Evolutionary conservation across 2,888 invertebrate species (phyloP).

Genomic region (Aspidapion aeneum): DNA sequence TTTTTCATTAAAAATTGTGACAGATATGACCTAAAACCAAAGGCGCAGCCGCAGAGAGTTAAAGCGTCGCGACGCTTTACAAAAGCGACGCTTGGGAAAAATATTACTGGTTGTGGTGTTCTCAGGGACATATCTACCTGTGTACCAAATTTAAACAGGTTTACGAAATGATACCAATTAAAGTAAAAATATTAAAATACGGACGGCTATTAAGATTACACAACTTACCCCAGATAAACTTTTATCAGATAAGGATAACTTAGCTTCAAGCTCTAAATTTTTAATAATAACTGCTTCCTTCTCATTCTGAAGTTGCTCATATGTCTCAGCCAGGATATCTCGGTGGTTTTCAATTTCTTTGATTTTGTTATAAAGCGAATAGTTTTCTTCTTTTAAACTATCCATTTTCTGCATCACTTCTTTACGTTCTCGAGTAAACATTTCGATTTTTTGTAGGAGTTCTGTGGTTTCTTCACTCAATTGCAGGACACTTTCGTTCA

Average conservation of each 20-base stretch:
- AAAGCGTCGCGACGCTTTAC: no score
- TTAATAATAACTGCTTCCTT: constrained; percentile 51
- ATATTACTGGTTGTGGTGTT: no score
- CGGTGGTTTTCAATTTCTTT: constrained; percentile 50
- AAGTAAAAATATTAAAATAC: no score
- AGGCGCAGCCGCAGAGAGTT: no score
- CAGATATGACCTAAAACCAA: no score
- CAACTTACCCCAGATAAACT: not conserved
- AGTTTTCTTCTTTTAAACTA: constrained; percentile 58
- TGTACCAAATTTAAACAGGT: no score
- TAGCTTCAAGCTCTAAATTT: constrained; percentile 40
- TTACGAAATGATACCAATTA: no score
- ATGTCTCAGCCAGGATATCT: constrained; percentile 45
- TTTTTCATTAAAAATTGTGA: no score
- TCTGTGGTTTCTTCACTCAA: constrained; percentile 63
- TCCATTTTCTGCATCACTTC: constrained; percentile 69
- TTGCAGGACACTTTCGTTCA: constrained; percentile 56
- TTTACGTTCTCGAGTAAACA: constrained; percentile 64
- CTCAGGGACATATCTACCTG: no score
- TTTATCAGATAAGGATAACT: constrained; percentile 10
- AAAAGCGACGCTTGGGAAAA: no score
- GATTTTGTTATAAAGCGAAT: constrained; percentile 48
- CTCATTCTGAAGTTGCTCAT: constrained; percentile 48
- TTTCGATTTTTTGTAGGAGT: constrained; percentile 62
- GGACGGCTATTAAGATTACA: no score